Evolutionary conservation across 1,140 invertebrate species (phyloP), one percentile per base, ranked within the genome.

Genomic region (Hyphantria cunea): DNA sequence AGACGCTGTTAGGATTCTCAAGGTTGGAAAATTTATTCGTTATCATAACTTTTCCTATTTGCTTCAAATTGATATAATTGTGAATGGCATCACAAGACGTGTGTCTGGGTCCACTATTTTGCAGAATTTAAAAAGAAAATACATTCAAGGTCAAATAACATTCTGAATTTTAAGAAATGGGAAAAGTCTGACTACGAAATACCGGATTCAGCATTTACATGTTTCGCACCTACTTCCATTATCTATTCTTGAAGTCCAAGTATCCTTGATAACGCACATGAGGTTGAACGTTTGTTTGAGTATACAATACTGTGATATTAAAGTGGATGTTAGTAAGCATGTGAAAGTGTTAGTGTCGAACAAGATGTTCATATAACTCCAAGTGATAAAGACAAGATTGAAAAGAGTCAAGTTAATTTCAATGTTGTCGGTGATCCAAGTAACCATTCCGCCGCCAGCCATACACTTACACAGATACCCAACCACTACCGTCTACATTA

Each of bases 231-330:
- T 84, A 88, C 56, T 44, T 79, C 83, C 88, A 82, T 83, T 78
- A 84, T 90, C 85, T 90, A 90, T 90, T 90, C 88, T 90, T 90
- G 88, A 90, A 90, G 88, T 90, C 88, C 88, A 89, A 79, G 74
- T 77, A 72, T 82, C 72, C 82, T 76, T 80, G 59, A 60, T 72
- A 59, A 68, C 64, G 54, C 60, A 74, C 25, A 73, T 70, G 55
- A 54, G 68, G 62, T 68, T 58, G 66, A 53, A 68, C 47, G 48
- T 60, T 60, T 34, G 15, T 44, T 33, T 45, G 15, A 42, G 48
- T 49, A 60, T 50, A 67, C 71, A 68, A 62, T 54, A 68, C 61
- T 77, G 72, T 78, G 68, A 77, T 62, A 76, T 64, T 66, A 59
- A 68, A 74, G 78, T 81, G 83, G 80, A 66, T 78, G 82, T 89